Percentiles rank a stretch among this genome's conserved stretches.
Evolutionary conservation across 2,888 invertebrate species (phyloP).

Genomic region (Leptinotarsa juncta): DNA sequence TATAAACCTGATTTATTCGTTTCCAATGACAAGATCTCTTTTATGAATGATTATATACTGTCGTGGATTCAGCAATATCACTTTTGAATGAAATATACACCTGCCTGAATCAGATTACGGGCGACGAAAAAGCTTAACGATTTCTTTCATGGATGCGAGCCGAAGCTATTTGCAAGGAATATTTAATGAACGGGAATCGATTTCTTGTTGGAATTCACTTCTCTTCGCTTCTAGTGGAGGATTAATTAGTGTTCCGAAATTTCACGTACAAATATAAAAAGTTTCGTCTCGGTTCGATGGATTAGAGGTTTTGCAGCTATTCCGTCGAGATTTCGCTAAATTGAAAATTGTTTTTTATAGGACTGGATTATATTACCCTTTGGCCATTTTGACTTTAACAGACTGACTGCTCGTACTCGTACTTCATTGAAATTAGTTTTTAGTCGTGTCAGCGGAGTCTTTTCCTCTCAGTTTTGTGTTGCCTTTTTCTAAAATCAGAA

Average conservation of each 20-base stretch:
- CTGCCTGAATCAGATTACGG: background rate
- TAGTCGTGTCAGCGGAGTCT: too few species aligned
- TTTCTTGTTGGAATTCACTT: slow-evolving; percentile 7
- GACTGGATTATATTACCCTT: too few species aligned
- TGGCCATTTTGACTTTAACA: too few species aligned
- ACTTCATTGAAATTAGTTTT: too few species aligned
- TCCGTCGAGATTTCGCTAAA: background rate
- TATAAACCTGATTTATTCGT: slow-evolving; percentile 5
- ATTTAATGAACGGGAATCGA: slow-evolving; percentile 8
- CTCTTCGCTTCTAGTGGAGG: slow-evolving; percentile 1
- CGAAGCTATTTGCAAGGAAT: slow-evolving; percentile 6
- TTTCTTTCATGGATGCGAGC: background rate
- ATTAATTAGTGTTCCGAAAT: slow-evolving; percentile 7
- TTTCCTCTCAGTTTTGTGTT: too few species aligned
- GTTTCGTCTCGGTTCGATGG: background rate
- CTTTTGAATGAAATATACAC: background rate
- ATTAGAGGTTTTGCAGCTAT: slow-evolving; percentile 2
- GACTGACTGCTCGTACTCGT: too few species aligned
- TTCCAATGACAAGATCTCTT: background rate
- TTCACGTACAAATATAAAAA: slow-evolving; percentile 3
- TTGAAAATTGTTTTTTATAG: background rate
- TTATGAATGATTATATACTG: background rate
- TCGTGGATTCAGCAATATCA: background rate
- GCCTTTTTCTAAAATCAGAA: too few species aligned
- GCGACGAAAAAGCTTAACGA: background rate